A percentile compares a stretch with the other conserved stretches of the same genome.
Conservation (phyloP, 2,797 vertebrate species). For the Tapera naevia region DNA sequence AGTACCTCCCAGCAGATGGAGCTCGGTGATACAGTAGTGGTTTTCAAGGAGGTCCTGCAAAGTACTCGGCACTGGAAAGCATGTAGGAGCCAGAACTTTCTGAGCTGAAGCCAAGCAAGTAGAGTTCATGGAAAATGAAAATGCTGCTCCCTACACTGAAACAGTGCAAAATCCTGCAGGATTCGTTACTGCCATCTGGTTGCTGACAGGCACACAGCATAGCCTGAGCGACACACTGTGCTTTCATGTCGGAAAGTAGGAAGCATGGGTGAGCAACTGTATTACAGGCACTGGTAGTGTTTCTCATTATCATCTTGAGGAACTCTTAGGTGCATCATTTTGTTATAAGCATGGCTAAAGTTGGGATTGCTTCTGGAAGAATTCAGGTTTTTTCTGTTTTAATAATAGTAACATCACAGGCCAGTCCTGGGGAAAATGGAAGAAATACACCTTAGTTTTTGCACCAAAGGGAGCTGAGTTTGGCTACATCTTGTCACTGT, state of each 20-base stretch:
- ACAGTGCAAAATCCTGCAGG: background rate
- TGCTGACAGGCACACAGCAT: background rate
- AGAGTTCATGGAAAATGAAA: background rate
- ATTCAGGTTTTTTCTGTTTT: background rate
- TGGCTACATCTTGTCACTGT: background rate
- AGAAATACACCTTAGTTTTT: background rate
- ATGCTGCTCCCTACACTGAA: background rate
- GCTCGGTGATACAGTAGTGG: background rate
- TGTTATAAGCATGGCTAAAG: background rate
- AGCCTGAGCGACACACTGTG: background rate
- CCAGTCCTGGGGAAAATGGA: background rate
- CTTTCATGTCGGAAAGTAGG: background rate
- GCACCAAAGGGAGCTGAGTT: background rate
- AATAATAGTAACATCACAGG: background rate
- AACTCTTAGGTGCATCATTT: background rate
- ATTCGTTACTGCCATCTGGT: constrained; percentile 10
- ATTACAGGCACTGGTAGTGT: background rate
- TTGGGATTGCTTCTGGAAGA: background rate
- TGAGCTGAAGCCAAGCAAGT: background rate
- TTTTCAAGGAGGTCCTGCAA: background rate
- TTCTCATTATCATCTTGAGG: background rate
- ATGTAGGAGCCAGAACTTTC: background rate
- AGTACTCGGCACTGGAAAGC: background rate
- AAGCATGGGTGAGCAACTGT: background rate
- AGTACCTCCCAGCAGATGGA: background rate